Percentiles rank a stretch among this genome's conserved stretches.
phyloP scores from a whole-genome alignment of 2,888 invertebrate species.

The Idaea dimidiata region DNA sequence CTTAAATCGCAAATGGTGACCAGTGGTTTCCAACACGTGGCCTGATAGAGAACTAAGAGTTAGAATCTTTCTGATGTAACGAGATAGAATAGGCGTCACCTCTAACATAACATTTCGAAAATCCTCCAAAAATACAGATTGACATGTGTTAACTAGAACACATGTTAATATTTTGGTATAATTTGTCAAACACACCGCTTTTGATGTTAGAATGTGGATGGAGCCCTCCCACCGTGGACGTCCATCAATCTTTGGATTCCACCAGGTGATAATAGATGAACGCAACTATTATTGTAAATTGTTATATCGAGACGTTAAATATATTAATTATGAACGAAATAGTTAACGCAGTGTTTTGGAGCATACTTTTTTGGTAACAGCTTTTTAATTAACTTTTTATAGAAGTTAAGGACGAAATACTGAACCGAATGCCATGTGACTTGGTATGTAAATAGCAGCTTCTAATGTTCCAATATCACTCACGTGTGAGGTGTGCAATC shows the following conservation, averaged over 20 bases:
- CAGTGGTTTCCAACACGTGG: no score
- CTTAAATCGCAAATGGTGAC: no score
- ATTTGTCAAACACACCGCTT: conserved; percentile 33
- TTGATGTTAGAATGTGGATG: conserved; percentile 23
- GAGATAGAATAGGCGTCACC: not conserved
- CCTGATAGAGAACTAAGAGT: no score
- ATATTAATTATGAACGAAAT: not conserved
- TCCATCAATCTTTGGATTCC: conserved; percentile 28
- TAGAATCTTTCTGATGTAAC: not conserved
- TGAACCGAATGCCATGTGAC: not conserved
- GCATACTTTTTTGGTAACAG: not conserved
- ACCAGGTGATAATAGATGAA: conserved; percentile 2
- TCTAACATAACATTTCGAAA: not conserved
- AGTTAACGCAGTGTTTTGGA: not conserved
- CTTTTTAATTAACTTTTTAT: not conserved
- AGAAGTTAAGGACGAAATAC: not conserved
- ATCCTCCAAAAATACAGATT: conserved; percentile 9
- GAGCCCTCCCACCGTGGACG: not conserved
- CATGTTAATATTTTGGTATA: conserved; percentile 37
- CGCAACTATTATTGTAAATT: not conserved
- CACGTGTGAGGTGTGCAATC: no score
- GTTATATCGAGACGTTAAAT: not conserved
- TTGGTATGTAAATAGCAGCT: no score
- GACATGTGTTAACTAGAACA: conserved; percentile 28
- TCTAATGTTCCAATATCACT: no score